Evolutionary conservation across 2,888 invertebrate species (phyloP).

Genomic region (Abrostola tripartita): DNA sequence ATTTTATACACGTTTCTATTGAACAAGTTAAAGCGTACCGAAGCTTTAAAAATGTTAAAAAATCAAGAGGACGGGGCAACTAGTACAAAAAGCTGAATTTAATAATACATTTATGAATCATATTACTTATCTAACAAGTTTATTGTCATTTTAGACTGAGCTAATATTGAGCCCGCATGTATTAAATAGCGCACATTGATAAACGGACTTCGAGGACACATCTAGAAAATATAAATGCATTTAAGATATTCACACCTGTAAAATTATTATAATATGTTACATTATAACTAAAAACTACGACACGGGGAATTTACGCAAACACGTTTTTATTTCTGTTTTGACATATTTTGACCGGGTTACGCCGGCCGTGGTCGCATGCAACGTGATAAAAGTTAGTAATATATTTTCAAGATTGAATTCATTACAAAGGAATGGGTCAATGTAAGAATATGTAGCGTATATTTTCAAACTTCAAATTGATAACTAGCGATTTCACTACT

Average conservation of each 20-base stretch:
- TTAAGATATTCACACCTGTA: no score
- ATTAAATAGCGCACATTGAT: slow-evolving; percentile 8
- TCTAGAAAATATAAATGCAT: no score
- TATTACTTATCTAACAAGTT: slow-evolving; percentile 51
- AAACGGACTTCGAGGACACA: not conserved
- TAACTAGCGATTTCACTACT: no score
- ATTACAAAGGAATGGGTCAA: not conserved
- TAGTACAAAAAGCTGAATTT: no score
- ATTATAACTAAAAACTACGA: no score
- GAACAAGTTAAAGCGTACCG: slow-evolving; percentile 16
- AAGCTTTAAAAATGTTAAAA: slow-evolving; percentile 14
- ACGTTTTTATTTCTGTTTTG: no score
- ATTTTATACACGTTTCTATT: slow-evolving; percentile 8
- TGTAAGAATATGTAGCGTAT: not conserved
- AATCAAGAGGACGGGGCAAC: slow-evolving; percentile 13
- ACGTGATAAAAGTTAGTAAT: no score
- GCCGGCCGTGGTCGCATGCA: no score
- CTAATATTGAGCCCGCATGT: slow-evolving; percentile 45
- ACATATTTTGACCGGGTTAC: no score
- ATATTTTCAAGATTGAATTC: no score
- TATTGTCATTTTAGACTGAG: slow-evolving; percentile 57
- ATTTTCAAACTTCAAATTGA: not conserved
- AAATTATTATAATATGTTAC: no score
- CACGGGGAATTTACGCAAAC: no score
- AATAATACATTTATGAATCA: slow-evolving; percentile 34